Conservation (phyloP, 2,888 invertebrate genomes). For the Dromius quadrimaculatus region DNA sequence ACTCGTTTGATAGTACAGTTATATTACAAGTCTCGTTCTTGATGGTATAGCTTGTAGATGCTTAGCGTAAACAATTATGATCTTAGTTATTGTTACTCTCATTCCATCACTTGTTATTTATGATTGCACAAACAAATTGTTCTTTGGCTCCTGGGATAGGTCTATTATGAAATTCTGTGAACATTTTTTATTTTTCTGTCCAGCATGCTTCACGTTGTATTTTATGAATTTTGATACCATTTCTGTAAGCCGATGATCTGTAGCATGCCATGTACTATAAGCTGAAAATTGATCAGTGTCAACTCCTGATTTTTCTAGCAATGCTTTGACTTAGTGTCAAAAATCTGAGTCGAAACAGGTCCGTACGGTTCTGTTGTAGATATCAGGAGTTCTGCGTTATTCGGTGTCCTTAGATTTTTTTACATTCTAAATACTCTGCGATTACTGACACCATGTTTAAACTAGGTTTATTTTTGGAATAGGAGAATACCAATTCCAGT, state of each 20-base stretch:
- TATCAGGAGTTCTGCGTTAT: background rate
- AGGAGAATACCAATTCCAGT: background rate
- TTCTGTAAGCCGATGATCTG: background rate
- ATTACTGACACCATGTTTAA: background rate
- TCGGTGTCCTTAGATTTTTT: background rate
- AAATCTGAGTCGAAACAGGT: background rate
- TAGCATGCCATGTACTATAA: slow-evolving; percentile 1
- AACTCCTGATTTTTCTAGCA: background rate
- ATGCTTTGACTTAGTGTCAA: background rate
- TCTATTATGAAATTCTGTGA: background rate
- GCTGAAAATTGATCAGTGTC: slow-evolving; percentile 2
- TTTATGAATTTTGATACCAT: background rate
- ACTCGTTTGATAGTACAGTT: background rate
- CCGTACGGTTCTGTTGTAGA: background rate
- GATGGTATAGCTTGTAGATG: background rate
- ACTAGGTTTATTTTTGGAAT: background rate
- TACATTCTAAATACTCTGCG: background rate
- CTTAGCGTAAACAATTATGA: background rate
- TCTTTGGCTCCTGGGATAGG: background rate
- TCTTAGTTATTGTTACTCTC: background rate
- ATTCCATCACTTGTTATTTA: background rate
- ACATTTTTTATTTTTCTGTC: background rate
- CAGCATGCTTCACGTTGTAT: background rate
- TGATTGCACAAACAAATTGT: background rate
- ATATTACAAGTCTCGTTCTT: slow-evolving; percentile 20